Base-by-base conservation (phyloP, 1,140 invertebrate genomes). In the Rhopalosiphum maidis region DNA sequence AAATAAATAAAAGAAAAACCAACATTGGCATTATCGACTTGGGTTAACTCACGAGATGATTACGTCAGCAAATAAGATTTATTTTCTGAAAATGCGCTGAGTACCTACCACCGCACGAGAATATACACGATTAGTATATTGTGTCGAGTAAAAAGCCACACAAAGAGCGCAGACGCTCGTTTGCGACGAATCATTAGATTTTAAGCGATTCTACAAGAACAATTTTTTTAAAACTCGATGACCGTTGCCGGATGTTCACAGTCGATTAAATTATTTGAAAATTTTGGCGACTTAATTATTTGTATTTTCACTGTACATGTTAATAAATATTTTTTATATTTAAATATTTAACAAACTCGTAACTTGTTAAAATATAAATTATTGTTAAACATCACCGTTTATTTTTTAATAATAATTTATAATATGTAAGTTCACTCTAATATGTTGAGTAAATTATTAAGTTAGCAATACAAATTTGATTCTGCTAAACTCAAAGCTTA, bases 61-160 rank as follows among this genome's bases (percentile, higher is more conserved):
- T 88, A 48, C 30, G 85, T 88, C 30, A 23, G 43, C 43, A 88
- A 88, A 88, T 18, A n/a, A 88, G 30, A 48, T 88, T 88, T 88
- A 48, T 48, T 30, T 88, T 88, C 21, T 48, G 15, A 88, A 46
- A 88, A 48, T 48, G 86, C 30, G 43, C 30, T n/a, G 43, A 48
- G 30, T n/a, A n/a, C 30, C 30, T n/a, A n/a, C 30, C 30, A 1
- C n/a, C 30, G 5, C 15, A 21, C 43, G 18, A 51, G 46, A 21
- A 51, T 51, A 48, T 15, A 77, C 30, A 18, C 30, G n/a, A 15
- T 15, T 15, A 18, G 60, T 77, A 35, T 86, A 86, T 87, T n/a
- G 43, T n/a, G 25, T 48, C 15, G 43, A 87, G 30, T 22, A 22
- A 48, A 77, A 51, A 88, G 4, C 30, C 43, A 2, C 9, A 87